A percentile compares a stretch with the other conserved stretches of the same genome.
phyloP scores from a whole-genome alignment of 2,888 invertebrate genomes.

The Sarcophaga variegata region DNA sequence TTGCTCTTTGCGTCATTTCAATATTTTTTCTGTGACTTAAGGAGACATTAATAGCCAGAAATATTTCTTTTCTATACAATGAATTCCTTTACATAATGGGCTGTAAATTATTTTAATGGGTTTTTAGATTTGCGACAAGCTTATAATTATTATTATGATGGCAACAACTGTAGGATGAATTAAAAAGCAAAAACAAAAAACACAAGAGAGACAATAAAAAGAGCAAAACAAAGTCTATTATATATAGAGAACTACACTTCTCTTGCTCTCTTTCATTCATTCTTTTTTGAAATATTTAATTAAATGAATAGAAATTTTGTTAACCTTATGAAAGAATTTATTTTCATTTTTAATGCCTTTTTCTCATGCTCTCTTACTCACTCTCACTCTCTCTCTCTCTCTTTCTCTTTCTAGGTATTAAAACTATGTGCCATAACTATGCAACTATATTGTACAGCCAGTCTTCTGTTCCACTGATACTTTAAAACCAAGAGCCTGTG shows the following conservation, averaged over 20 bases:
- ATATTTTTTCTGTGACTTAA: too few species aligned
- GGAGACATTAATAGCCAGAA: too few species aligned
- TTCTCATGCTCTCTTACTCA: background rate
- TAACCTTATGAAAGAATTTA: conserved; percentile 58
- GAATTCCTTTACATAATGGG: too few species aligned
- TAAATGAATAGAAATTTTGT: conserved; percentile 55
- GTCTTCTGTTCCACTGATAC: background rate
- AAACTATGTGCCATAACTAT: background rate
- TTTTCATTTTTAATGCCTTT: conserved; percentile 24
- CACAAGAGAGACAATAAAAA: background rate
- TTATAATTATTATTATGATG: too few species aligned
- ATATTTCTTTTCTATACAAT: too few species aligned
- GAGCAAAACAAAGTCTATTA: background rate
- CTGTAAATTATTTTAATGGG: too few species aligned
- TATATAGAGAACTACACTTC: conserved; percentile 1
- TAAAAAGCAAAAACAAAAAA: too few species aligned
- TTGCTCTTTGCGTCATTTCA: too few species aligned
- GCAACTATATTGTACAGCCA: background rate
- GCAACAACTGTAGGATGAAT: too few species aligned
- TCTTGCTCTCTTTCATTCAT: conserved; percentile 5
- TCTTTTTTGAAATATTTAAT: conserved; percentile 52
- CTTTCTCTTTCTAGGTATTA: conserved; percentile 42
- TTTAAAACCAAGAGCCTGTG: background rate
- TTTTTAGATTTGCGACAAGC: too few species aligned
- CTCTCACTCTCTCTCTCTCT: background rate